Percentiles rank a stretch among this genome's conserved stretches.
Conservation (phyloP, 2,888 invertebrate genomes). For the Erebia epiphron region DNA sequence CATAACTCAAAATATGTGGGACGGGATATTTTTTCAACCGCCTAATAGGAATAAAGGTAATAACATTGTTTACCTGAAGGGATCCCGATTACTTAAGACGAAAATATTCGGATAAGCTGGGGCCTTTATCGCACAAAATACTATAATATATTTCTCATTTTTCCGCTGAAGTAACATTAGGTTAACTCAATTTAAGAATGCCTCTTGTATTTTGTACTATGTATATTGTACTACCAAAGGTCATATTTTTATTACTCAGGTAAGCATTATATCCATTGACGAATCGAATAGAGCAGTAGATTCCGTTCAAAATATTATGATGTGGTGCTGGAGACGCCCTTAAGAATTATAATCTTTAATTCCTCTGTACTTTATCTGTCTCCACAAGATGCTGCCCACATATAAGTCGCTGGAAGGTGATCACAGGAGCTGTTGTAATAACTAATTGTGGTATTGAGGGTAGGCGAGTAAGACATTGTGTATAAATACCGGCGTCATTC, state of each 20-base stretch:
- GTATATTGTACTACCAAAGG: neutral
- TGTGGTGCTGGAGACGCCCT: too few relatives aligned
- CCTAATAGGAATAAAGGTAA: conserved; percentile 24
- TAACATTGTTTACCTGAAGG: conserved; percentile 15
- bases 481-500: too few relatives aligned
- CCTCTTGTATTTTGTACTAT: neutral
- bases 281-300: too few relatives aligned
- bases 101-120: conserved; percentile 18
- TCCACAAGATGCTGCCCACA: too few relatives aligned
- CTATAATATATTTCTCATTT: conserved; percentile 4
- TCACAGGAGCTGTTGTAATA: too few relatives aligned
- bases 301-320: too few relatives aligned
- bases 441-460: too few relatives aligned
- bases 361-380: too few relatives aligned
- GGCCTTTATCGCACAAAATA: conserved; percentile 12
- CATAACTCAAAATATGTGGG: neutral
- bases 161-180: neutral
- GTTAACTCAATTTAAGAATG: conserved; percentile 6
- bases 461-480: too few relatives aligned
- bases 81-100: conserved; percentile 20
- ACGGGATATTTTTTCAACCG: conserved; percentile 18
- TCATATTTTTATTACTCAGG: neutral
- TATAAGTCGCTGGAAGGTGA: too few relatives aligned
- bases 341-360: too few relatives aligned
- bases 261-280: too few relatives aligned